Base-by-base conservation (phyloP, 2,888 invertebrate genomes). In the Mechanitis mazaeus region DNA sequence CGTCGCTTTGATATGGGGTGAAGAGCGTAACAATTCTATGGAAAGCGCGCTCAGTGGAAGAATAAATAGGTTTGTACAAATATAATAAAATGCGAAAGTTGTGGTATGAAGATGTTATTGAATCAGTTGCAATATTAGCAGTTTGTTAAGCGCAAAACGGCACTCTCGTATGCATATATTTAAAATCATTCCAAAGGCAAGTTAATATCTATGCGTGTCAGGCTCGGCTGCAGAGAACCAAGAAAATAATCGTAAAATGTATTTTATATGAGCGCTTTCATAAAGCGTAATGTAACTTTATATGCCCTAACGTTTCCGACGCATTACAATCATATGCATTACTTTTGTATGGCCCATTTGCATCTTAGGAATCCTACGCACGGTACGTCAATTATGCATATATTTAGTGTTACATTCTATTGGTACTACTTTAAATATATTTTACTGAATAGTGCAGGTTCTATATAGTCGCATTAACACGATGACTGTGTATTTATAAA, bases 1-100 rank as follows among this genome's bases (percentile, higher is more conserved):
- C 75, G 95, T 95, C 33, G 94, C 95, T 0, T 87, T 97, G 53
- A 90, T 95, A 38, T 96, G 96, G 94, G 95, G 94, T 65, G 92
- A 91, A 67, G 83, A 86, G 66, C 75, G 76, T 33, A 94, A 93
- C 75, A 93, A 91, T 71, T 92, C 93, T 70, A 92, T 93, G 67
- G 94, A 95, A 68, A 91, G 93, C 68, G 93, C 93, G 3, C 81
- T 95, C 54, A 94, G 94, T 64, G 95, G 95, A 12, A 92, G 93
- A 76, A 91, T 95, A 69, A 93, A 92, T 72, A 94, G 94, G 82
- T 90, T 78, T 71, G 76, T 11, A 54, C 28, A 58, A 47, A 58
- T 50, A 35, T 33, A 42, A 46, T 20, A 20, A 53, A 54, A 38
- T 46, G 33, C 35, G 20, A 35, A n/a, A 28, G 28, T 59, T 35